phyloP scores from a whole-genome alignment of 2,113 vertebrate species.

The Sinocyclocheilus anshuiensis region DNA sequence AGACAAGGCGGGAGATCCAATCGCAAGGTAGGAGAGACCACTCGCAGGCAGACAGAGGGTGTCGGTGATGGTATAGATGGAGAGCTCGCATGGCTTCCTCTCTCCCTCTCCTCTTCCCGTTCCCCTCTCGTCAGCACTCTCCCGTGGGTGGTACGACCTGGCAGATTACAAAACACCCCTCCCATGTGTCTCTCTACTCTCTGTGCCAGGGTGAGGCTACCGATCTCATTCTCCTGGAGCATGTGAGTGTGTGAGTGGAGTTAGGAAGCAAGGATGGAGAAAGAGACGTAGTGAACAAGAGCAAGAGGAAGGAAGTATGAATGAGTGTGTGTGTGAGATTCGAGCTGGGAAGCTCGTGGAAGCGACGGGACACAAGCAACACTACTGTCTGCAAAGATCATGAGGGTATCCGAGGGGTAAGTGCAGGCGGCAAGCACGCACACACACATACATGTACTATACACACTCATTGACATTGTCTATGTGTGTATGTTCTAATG shows the following conservation, averaged over 20 bases:
- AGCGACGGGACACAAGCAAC: conserved; percentile 58
- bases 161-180: conserved; percentile 89
- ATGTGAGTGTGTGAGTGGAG: conserved; percentile 43
- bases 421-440: conserved; percentile 61
- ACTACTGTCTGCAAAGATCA: conserved; percentile 61
- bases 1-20: conserved; percentile 66
- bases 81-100: conserved; percentile 49
- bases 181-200: conserved; percentile 80
- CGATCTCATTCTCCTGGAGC: conserved; percentile 70
- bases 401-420: conserved; percentile 69
- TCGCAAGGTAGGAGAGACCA: conserved; percentile 68
- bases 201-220: conserved; percentile 79
- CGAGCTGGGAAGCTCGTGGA: conserved; percentile 57
- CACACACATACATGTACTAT: conserved; percentile 8
- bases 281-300: conserved; percentile 26
- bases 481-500: conserved; percentile 25
- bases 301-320: conserved; percentile 9
- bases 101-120: conserved; percentile 25
- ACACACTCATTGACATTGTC: background rate
- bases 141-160: conserved; percentile 83
- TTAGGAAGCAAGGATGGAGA: conserved; percentile 26
- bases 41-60: conserved; percentile 68
- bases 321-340: conserved; percentile 30
- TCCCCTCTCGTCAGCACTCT: conserved; percentile 58
- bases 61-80: conserved; percentile 67